Evolutionary conservation across 2,888 invertebrate species (phyloP), one percentile per base, ranked within the genome.

Genomic region (Polydrusus cervinus): DNA sequence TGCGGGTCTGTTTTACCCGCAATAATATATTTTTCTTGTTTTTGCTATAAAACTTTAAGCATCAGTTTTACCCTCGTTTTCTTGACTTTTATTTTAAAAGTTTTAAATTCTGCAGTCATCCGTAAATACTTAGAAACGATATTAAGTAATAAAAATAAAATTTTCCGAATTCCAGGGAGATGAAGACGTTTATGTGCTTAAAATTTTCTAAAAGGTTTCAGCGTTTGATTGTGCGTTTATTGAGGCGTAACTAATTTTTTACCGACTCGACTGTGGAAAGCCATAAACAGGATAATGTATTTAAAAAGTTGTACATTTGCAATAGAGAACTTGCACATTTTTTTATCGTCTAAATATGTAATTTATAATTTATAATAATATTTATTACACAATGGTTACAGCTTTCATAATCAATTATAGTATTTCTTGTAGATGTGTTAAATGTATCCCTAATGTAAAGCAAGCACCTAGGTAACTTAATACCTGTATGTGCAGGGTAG

Each of bases 1-100:
- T 66, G 53, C 66, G 66, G 53, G 66, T 66, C 66, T 66, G 66
- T 66, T 66, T 66, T 66, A 66, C 18, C 51, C 51, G 66, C 51
- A 66, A 66, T 66, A 60, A 66, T 66, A 66, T 38, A 66, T 66
- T 66, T 66, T 53, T 49, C 53, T 51, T 66, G 34, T 60, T 60
- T 38, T 40, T 60, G 11, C 66, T 53, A 66, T 66, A 40, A 66
- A 66, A 51, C 53, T 66, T 66, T 53, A 25, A 49, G 34, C 47
- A 34, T 66, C 40, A 66, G 34, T 66, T 66, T 51, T 66, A 14
- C 66, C 20, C 53, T 47, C 30, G 53, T 53, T 66, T 53, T 40
- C 53, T 66, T 53, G 53, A 49, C 64, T 64, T 30, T 40, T 40
- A 38, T 38, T 49, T 64, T 64, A 11, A 49, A 49, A 49, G 34